Base-by-base conservation (phyloP, 1,140 invertebrate genomes). In the Neuroterus valhalla region DNA sequence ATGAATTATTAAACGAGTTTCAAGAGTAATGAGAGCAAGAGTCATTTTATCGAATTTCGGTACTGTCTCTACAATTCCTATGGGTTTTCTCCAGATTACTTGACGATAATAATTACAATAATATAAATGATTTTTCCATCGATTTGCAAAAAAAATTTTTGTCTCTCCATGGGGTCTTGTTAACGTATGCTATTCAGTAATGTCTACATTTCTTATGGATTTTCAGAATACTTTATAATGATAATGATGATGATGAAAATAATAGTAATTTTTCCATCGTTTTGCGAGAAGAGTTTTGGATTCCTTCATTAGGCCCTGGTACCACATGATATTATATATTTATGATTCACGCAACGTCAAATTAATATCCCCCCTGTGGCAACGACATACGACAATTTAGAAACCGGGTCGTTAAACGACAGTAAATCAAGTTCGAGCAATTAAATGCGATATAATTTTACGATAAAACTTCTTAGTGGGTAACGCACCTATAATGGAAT, bases 371-470 rank as follows among this genome's bases (percentile, higher is more conserved):
- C 77, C 68, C 62, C 42, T 44, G 62, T 72, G 55, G 80, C 79
- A 79, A 76, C 78, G 69, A 68, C 74, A 75, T 8, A 38, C 76
- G 72, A 81, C 75, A 79, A 80, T 82, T 80, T 78, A 79, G 79
- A 84, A 83, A 85, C 79, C 82, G 78, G 77, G 55, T 78, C 77
- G 74, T 78, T 76, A 78, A 84, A 81, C 75, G 73, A 17, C 68
- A 81, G 80, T 84, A 81, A 84, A 84, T 83, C 81, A 83, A 81
- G 80, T 80, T 80, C 70, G 78, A 77, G 71, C 75, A 80, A 86
- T 86, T 83, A 84, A 84, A 80, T 78, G 76, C 76, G 75, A 82
- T 80, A 75, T 83, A 79, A 78, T 81, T 82, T 84, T 77, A 78
- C 80, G 78, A 80, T 84, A 79, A 75, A 81, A 79, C 75, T 79